Evolutionary conservation across 2,797 vertebrate species (phyloP), one percentile per base, ranked within the genome.

Genomic region (Arrhamphus sclerolepis): DNA sequence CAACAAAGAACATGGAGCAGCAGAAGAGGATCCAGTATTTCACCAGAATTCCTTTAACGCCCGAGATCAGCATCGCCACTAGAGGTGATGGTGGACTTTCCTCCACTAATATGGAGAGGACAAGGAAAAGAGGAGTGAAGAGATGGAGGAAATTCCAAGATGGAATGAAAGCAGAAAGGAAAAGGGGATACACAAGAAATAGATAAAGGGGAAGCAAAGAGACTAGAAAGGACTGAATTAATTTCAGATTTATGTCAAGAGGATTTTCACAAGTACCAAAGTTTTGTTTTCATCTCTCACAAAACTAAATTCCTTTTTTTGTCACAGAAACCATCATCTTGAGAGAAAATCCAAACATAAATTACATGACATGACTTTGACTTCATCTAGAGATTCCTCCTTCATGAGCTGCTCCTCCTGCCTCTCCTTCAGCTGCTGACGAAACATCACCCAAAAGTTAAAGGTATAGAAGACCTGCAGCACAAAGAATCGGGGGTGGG

Each of bases 1-100:
- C 66, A 16, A 92, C 62, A 59, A 93, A 93, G 82, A 94, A 92
- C 87, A 93, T 91, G 64, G 86, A 87, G 55, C 90, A 91, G 55
- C 94, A 95, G 84, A 92, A 89, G 51, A 91, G 85, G 68, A 93
- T 93, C 92, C 91, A 92, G 82, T 91, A 91, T 78, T 95, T 92
- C 53, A 91, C 90, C 63, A 90, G 75, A 0, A 39, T 48, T 26
- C 84, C 89, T 61, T 89, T 92, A 1, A 94, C 58, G 24, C 91
- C 77, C 10, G 82, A 62, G 46, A 90, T 91, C 39, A 93, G 31
- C 78, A 93, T 68, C 2, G 80, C 81, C 46, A 90, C 66, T 40
- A 94, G 60, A 44, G 80, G 72, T 5, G 89, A 87, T 0, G 85
- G 58, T 6, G 75, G 72, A 20, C 11, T 80, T 31, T 88, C 85